Evolutionary conservation across 2,888 invertebrate genomes (phyloP).

Genomic region (Dynastes tityus): DNA sequence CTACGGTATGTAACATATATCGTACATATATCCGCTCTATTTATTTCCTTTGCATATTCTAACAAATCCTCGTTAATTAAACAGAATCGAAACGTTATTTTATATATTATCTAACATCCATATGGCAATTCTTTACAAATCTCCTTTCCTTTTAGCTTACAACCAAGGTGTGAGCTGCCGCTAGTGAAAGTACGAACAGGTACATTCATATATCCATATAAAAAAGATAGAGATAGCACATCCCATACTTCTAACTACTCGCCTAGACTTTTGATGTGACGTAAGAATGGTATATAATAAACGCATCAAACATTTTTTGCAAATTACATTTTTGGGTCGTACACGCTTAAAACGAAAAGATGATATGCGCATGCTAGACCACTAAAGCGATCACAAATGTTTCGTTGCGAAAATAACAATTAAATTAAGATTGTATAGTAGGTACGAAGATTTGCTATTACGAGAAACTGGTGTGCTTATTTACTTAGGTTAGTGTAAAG

Average conservation of each 20-base stretch:
- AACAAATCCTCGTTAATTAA: not conserved
- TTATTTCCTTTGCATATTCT: not conserved
- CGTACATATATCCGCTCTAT: not conserved
- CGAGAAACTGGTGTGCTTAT: too few species aligned
- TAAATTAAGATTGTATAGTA: not conserved
- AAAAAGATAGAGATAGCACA: not conserved
- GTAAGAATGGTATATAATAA: conserved; percentile 5
- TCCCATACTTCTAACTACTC: conserved; percentile 14
- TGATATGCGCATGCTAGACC: not conserved
- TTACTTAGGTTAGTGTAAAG: too few species aligned
- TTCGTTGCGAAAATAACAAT: conserved; percentile 19
- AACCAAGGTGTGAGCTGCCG: not conserved
- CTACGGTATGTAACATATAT: too few species aligned
- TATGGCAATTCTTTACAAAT: conserved; percentile 14
- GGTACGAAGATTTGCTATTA: too few species aligned
- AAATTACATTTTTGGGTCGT: conserved; percentile 25
- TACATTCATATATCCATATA: conserved; percentile 7
- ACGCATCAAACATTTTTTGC: conserved; percentile 13
- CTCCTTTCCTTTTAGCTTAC: conserved; percentile 19
- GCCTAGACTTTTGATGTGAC: not conserved
- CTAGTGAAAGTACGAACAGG: conserved; percentile 21
- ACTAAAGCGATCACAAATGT: not conserved
- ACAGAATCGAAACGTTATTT: not conserved
- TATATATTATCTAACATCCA: conserved; percentile 37
- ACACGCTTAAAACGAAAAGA: not conserved